These are phyloP conservation scores for Drosophila borealis DNA, from an alignment of 2,888 invertebrate genomes.

Conservation along the genomic window DNA sequence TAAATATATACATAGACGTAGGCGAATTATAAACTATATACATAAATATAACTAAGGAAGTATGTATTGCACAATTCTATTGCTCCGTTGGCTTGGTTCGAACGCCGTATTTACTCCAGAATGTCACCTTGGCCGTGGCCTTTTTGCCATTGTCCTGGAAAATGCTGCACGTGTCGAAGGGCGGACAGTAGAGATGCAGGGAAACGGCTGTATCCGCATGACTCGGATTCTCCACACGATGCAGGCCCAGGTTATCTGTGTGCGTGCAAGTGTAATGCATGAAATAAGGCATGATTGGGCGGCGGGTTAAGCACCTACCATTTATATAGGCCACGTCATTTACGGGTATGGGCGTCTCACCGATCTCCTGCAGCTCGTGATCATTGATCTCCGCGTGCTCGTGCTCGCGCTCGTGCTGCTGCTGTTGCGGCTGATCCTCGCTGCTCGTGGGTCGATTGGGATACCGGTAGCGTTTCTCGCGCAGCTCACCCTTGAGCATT, in stretches of 20 bases:
- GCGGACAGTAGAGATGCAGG: constrained; percentile 97
- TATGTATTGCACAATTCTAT: constrained; percentile 38
- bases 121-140: constrained; percentile 90
- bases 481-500: constrained; percentile 92
- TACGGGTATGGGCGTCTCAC: constrained; percentile 88
- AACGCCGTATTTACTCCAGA: constrained; percentile 96
- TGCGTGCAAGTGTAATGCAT: constrained; percentile 17
- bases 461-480: constrained; percentile 89
- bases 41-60: neutral
- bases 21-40: constrained; percentile 22
- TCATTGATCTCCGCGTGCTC: constrained; percentile 75
- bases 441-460: constrained; percentile 44
- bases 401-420: too few species aligned
- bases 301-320: constrained; percentile 86
- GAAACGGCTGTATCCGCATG: constrained; percentile 95
- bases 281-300: neutral
- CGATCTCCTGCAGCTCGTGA: constrained; percentile 88
- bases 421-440: constrained; percentile 22
- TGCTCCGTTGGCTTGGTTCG: constrained; percentile 65
- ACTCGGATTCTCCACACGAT: constrained; percentile 97
- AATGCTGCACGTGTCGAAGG: constrained; percentile 93
- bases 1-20: constrained; percentile 50
- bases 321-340: constrained; percentile 98
- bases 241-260: constrained; percentile 96
- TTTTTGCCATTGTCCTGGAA: constrained; percentile 96